Evolutionary conservation across 2,113 vertebrate species (phyloP).

Genomic region (Muscicapa adusta): DNA sequence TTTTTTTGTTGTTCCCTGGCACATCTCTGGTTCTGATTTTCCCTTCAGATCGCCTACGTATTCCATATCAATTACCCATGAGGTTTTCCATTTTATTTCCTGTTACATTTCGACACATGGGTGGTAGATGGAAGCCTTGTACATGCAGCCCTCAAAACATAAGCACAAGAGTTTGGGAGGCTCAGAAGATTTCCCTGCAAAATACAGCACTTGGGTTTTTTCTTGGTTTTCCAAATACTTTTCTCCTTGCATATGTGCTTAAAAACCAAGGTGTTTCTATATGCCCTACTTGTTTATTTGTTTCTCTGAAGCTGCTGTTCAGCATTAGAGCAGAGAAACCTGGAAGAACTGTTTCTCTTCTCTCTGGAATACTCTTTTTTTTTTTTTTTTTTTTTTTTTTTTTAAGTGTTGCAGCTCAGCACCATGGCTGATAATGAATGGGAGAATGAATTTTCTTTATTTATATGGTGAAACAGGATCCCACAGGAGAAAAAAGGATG

Average conservation of each 20-base stretch:
- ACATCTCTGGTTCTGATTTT: conserved; percentile 37
- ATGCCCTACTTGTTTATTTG: background rate
- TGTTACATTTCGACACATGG: background rate
- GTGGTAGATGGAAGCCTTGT: background rate
- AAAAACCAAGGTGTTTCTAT: conserved; percentile 43
- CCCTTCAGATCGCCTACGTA: background rate
- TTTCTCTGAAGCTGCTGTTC: background rate
- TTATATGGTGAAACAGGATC: background rate
- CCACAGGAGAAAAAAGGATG: background rate
- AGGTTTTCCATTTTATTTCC: conserved; percentile 54
- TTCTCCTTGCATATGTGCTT: background rate
- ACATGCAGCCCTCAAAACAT: background rate
- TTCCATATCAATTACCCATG: conserved; percentile 56
- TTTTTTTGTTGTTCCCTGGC: background rate
- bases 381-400: background rate
- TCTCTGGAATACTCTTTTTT: background rate
- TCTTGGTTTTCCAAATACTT: background rate
- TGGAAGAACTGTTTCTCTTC: background rate
- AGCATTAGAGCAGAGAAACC: background rate
- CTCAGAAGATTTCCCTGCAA: conserved; percentile 26
- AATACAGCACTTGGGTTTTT: background rate
- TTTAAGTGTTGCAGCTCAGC: background rate
- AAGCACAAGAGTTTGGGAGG: background rate
- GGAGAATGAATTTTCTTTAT: background rate
- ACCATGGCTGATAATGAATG: background rate